A percentile compares a stretch with the other conserved stretches of the same genome.
Evolutionary conservation across 2,888 invertebrate species (phyloP).

Genomic region (Cecidostiba fungosa): DNA sequence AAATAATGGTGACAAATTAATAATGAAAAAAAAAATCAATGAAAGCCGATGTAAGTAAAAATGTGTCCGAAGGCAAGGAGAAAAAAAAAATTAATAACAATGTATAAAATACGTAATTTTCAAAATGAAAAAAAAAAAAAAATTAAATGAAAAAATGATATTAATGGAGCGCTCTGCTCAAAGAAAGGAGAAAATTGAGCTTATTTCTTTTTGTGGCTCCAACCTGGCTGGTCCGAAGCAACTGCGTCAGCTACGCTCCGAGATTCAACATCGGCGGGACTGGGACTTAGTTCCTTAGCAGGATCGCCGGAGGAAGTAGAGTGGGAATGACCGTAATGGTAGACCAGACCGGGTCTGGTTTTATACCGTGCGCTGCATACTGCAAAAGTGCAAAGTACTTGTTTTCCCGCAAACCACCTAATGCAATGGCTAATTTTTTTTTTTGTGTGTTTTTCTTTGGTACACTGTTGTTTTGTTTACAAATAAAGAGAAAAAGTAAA

Average conservation of each 20-base stretch:
- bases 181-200: slow-evolving; percentile 81
- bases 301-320: slow-evolving; percentile 81
- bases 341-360: slow-evolving; percentile 96
- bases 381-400: slow-evolving; percentile 83
- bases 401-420: slow-evolving; percentile 79
- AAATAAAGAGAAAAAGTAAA: slow-evolving; percentile 40
- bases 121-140: slow-evolving; percentile 33
- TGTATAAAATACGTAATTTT: slow-evolving; percentile 38
- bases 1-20: slow-evolving; percentile 60
- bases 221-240: slow-evolving; percentile 81
- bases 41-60: slow-evolving; percentile 56
- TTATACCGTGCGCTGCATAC: slow-evolving; percentile 98
- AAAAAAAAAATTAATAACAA: slow-evolving; percentile 50
- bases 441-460: slow-evolving; percentile 50
- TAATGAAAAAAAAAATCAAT: slow-evolving; percentile 49
- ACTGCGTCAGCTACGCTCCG: slow-evolving; percentile 80
- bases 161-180: slow-evolving; percentile 70
- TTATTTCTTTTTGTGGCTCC: slow-evolving; percentile 81
- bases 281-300: slow-evolving; percentile 81
- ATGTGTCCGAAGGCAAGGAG: slow-evolving; percentile 55
- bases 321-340: slow-evolving; percentile 97
- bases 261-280: slow-evolving; percentile 80
- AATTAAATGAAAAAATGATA: slow-evolving; percentile 51
- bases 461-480: slow-evolving; percentile 41
- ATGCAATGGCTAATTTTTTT: slow-evolving; percentile 75